Percentiles rank a stretch among this genome's conserved stretches.
These are phyloP conservation scores for Agapornis roseicollis DNA, from an alignment of 2,113 vertebrate genomes.

Conservation along the genomic window DNA sequence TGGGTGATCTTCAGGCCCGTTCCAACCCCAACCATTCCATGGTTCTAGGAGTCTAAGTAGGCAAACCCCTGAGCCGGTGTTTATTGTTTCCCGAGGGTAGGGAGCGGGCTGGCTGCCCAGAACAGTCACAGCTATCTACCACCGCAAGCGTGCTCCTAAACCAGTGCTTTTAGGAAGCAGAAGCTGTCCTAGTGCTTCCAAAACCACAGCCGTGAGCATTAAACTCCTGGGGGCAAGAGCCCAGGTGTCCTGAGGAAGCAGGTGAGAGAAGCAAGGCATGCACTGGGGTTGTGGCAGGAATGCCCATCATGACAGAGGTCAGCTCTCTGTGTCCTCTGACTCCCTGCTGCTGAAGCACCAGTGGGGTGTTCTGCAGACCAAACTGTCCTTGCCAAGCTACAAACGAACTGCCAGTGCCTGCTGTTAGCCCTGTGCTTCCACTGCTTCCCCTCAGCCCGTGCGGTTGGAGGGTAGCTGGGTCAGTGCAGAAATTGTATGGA, in stretches of 20 bases:
- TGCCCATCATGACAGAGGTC: not conserved
- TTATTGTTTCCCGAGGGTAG: not conserved
- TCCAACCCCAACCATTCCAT: not conserved
- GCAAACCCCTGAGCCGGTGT: no score
- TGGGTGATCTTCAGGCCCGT: not conserved
- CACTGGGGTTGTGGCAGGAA: not conserved
- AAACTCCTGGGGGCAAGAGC: not conserved
- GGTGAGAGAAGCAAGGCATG: not conserved
- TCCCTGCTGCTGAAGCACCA: not conserved
- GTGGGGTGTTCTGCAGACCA: not conserved
- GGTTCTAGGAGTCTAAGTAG: not conserved
- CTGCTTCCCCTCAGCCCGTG: not conserved
- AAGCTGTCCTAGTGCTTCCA: not conserved
- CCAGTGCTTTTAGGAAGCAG: not conserved
- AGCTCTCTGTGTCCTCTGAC: not conserved
- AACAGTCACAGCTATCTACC: not conserved
- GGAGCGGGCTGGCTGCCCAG: not conserved
- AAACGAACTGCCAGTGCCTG: not conserved
- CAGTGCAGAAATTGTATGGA: not conserved
- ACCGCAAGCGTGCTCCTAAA: not conserved
- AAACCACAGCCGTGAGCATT: not conserved
- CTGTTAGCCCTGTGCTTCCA: not conserved
- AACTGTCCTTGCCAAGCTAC: not conserved
- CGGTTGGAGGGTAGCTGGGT: not conserved
- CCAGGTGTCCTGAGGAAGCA: not conserved